Conservation (phyloP, 2,888 invertebrate genomes). For the Synanthedon formicaeformis region DNA sequence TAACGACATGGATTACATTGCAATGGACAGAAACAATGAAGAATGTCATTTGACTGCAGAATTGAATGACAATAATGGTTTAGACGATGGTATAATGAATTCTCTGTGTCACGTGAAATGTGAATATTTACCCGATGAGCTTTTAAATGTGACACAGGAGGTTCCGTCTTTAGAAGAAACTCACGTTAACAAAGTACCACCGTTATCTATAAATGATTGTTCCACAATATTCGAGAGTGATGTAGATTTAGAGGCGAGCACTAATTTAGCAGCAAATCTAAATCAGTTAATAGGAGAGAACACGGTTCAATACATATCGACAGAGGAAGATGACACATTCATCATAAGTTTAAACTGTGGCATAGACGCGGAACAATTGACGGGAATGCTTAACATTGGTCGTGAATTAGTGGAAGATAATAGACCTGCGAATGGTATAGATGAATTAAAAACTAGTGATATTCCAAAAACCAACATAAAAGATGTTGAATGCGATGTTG, state of each 20-base stretch:
- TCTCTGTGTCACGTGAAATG: constrained; percentile 39
- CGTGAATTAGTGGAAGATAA: constrained; percentile 24
- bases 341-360: constrained; percentile 59
- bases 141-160: constrained; percentile 33
- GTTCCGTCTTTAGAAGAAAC: constrained; percentile 17
- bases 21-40: constrained; percentile 31
- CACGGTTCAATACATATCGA: constrained; percentile 57
- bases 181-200: constrained; percentile 13
- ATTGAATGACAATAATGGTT: constrained; percentile 21
- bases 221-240: constrained; percentile 62
- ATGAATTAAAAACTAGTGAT: constrained; percentile 6
- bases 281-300: constrained; percentile 61
- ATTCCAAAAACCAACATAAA: constrained; percentile 2
- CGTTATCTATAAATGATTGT: constrained; percentile 48
- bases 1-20: constrained; percentile 35
- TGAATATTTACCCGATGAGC: constrained; percentile 41
- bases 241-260: constrained; percentile 58
- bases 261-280: constrained; percentile 55
- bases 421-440: constrained; percentile 5
- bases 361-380: constrained; percentile 55
- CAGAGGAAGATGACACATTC: constrained; percentile 61
- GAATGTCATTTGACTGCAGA: constrained; percentile 46
- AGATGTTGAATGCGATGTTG: constrained; percentile 7
- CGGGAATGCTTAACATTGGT: constrained; percentile 58
- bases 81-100: constrained; percentile 54